These are phyloP conservation scores for Aspidoscelis tigris DNA, from an alignment of 2,113 vertebrate species.

Conservation along the genomic window DNA sequence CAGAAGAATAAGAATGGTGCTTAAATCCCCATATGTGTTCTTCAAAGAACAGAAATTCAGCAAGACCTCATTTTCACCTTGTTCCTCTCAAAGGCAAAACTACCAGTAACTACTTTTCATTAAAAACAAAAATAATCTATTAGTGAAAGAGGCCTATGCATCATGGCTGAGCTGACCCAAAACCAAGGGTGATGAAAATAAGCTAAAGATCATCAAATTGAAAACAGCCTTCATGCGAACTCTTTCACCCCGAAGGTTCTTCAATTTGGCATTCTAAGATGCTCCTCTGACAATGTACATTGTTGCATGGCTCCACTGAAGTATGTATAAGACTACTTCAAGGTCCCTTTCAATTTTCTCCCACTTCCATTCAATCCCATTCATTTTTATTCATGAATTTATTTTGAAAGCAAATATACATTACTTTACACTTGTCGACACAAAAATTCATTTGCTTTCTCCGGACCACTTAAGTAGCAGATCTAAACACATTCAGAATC, in stretches of 20 bases:
- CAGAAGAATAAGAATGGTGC: no score
- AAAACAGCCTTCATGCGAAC: background rate
- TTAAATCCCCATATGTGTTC: no score
- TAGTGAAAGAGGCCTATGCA: background rate
- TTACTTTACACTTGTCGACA: conserved; percentile 48
- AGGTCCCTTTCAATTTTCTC: conserved; percentile 56
- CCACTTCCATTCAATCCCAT: conserved; percentile 34
- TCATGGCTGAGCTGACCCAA: background rate
- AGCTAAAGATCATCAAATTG: background rate
- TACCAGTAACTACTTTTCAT: background rate
- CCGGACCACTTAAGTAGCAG: conserved; percentile 41
- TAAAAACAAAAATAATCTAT: background rate
- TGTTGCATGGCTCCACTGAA: background rate
- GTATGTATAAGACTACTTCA: conserved; percentile 32
- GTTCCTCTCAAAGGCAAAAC: background rate
- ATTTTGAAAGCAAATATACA: conserved; percentile 43
- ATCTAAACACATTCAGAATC: conserved; percentile 53
- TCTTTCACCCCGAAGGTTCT: conserved; percentile 27
- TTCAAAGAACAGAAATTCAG: no score
- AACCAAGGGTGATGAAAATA: background rate
- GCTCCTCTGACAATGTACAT: background rate
- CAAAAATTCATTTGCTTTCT: conserved; percentile 43
- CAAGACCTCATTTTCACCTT: background rate
- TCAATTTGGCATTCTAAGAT: conserved; percentile 5
- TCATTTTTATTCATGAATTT: conserved; percentile 46